Evolutionary conservation across 2,797 vertebrate genomes (phyloP), one percentile per base, ranked within the genome.

Genomic region (Antennarius maculatus): DNA sequence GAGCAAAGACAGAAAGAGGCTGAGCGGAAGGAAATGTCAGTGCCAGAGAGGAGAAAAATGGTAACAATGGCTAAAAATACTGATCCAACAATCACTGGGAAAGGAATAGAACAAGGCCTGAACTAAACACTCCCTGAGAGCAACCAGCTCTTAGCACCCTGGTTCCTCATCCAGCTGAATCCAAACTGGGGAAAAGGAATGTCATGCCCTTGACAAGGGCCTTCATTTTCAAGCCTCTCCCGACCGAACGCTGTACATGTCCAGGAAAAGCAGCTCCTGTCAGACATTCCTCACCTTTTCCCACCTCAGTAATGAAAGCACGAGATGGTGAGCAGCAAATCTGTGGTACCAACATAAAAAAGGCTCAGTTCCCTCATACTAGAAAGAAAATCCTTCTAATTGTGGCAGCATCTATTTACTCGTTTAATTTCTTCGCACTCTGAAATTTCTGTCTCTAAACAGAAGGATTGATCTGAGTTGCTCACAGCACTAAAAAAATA

Each of bases 31-130:
- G 84, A 85, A 88, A 85, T 63, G 78, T 81, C 82, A 82, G 69
- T 55, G 75, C 55, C 66, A 61, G 60, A 78, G 64, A 74, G 62
- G 52, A 82, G 73, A 75, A 76, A 80, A 86, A 77, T 58, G 63
- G 83, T 45, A 89, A 83, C 74, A 85, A 80, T 76, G 57, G 75
- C 86, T 91, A 88, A 92, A 91, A 89, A 92, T 89, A 90, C 62
- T 71, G 67, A 70, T 60, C 37, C 64, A 69, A 66, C 58, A 75
- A 78, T 54, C 7, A 18, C 68, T 68, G 74, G 70, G 72, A 68
- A 71, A 63, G 61, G 71, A 78, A 60, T 46, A 74, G 73, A 77
- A 67, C 66, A 65, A 45, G 50, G 71, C 55, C 59, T 17, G 51
- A 68, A 67, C 57, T 68, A 50, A 75, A 60, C 49, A 63, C 48